Base-by-base conservation (phyloP, 2,888 invertebrate genomes). In the Mesodorylaimus sp. region DNA sequence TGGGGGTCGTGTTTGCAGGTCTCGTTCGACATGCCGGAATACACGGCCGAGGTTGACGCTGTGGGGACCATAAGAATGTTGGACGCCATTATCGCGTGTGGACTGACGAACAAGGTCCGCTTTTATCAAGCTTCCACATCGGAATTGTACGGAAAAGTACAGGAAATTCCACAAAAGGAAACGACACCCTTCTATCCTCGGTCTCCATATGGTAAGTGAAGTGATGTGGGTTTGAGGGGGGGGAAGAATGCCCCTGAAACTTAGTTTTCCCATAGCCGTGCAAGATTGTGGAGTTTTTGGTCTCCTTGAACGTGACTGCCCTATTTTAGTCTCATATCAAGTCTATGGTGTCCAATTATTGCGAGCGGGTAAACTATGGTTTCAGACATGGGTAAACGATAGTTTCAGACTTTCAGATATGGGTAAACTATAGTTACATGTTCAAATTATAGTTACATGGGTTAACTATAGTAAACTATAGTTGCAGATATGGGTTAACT, bases 121-220 rank as follows among this genome's bases (percentile, higher is more conserved):
- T 87, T 91, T 68, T 93, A 93, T 72, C 91, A 93, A 68, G 91
- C 93, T 0, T 88, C 89, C 3, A 91, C 91, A 0, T 89, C 89
- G 0, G 91, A 93, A 66, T 71, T 93, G 36, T 93, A 85, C 64
- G 93, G 91, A 28, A 87, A 87, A 68, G 89, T 87, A 1, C 77
- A 79, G 10, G 86, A 91, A 69, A 80, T 82, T 29, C 91, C 91
- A 0, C 93, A 93, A 70, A 85, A 74, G 60, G 93, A 93, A 68
- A 83, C 79, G 50, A 93, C 91, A 0, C 89, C 89, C 1, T 93
- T 93, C 69, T 88, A 91, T 72, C 91, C 91, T 0, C 75, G 91
- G 58, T 91, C 89, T 2, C 93, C 91, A 0, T 93, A 93, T 71
- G 91, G 89, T 88, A 72, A 72, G 72, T 60, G 27, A 28, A 28